Evolutionary conservation across 2,797 vertebrate species (phyloP).

Genomic region (Sebastes aleutianus): DNA sequence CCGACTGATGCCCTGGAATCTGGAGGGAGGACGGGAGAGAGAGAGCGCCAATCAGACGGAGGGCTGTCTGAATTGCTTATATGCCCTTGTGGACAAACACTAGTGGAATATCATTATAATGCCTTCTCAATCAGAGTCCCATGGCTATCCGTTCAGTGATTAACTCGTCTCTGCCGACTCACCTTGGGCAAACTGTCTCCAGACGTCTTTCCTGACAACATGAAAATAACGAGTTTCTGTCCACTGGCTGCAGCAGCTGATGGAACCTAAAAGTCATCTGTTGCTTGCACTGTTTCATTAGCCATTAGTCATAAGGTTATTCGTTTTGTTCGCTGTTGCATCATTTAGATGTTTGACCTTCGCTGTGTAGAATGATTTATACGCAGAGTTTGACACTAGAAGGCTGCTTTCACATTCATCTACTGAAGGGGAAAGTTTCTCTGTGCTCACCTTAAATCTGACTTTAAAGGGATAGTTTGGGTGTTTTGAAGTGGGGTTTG

Average conservation of each 20-base stretch:
- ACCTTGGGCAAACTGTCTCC: background rate
- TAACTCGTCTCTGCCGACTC: background rate
- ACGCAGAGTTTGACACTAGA: background rate
- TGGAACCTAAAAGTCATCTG: background rate
- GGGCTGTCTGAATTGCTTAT: background rate
- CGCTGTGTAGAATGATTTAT: background rate
- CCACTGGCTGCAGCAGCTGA: background rate
- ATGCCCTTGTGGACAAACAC: background rate
- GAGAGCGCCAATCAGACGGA: background rate
- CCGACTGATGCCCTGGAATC: conserved; percentile 96
- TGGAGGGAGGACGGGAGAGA: conserved; percentile 57
- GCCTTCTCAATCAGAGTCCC: background rate
- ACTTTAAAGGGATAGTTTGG: background rate
- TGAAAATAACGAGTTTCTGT: background rate
- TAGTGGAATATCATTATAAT: background rate
- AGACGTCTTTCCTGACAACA: background rate
- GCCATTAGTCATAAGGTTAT: conserved; percentile 1
- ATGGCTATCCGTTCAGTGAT: background rate
- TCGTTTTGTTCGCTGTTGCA: background rate
- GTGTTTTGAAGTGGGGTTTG: no score
- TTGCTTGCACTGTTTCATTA: background rate
- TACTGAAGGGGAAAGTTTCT: background rate
- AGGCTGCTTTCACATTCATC: background rate
- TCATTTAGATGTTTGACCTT: background rate
- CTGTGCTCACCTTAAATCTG: background rate